Conservation (phyloP, 1,140 invertebrate species). For the Holotrichia oblita region DNA sequence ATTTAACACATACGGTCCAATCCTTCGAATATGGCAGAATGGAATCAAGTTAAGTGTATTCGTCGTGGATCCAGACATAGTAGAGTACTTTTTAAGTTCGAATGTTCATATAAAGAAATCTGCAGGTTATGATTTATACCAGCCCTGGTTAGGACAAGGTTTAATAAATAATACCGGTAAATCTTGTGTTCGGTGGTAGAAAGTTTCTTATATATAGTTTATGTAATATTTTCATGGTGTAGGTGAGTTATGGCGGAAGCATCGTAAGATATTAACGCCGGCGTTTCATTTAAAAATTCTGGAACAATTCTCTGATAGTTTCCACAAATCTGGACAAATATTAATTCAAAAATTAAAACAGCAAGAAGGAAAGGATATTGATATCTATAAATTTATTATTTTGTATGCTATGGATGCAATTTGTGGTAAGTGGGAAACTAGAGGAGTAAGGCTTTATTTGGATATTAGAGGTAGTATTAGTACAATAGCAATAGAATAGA, state of each 20-base stretch:
- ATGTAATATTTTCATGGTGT: neutral
- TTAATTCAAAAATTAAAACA: slow-evolving; percentile 33
- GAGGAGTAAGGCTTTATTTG: too few relatives aligned
- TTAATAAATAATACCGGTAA: slow-evolving; percentile 50
- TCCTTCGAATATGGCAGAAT: slow-evolving; percentile 52
- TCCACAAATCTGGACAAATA: too few relatives aligned
- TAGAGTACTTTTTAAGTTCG: too few relatives aligned
- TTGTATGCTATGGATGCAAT: too few relatives aligned
- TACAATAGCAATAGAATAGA: too few relatives aligned
- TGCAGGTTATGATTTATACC: too few relatives aligned
- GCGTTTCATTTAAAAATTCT: slow-evolving; percentile 90
- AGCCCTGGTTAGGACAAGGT: slow-evolving; percentile 61
- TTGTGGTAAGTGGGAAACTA: slow-evolving; percentile 10
- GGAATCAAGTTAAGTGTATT: too few relatives aligned
- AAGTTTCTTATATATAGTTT: neutral
- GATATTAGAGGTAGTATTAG: too few relatives aligned
- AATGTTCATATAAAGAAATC: too few relatives aligned
- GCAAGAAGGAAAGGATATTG: neutral
- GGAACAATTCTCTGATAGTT: slow-evolving; percentile 70
- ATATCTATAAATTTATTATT: slow-evolving; percentile 7
- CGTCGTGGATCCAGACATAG: too few relatives aligned
- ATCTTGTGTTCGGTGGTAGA: neutral
- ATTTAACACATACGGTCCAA: slow-evolving; percentile 48
- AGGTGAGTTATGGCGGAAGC: slow-evolving; percentile 68
- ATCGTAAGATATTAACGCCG: slow-evolving; percentile 85